Percentiles rank a stretch among this genome's conserved stretches.
Evolutionary conservation across 2,888 invertebrate species (phyloP).

Genomic region (Leucoptera coffeella): DNA sequence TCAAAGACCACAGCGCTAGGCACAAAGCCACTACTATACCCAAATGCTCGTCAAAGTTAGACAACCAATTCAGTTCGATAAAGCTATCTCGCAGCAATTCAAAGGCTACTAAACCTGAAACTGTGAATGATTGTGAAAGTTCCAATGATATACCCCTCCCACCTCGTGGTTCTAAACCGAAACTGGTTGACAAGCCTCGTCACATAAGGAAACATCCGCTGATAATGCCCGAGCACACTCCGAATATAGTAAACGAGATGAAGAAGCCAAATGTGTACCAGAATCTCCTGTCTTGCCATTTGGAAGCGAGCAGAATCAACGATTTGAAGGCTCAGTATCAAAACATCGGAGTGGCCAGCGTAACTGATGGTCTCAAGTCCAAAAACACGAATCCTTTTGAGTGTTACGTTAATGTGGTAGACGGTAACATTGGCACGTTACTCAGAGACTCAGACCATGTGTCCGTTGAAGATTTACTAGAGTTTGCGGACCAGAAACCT

Average conservation of each 20-base stretch:
- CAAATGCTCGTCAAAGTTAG: too few species aligned
- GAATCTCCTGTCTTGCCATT: constrained; percentile 15
- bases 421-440: constrained; percentile 1
- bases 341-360: constrained; percentile 5
- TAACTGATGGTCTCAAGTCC: too few species aligned
- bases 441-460: constrained; percentile 59
- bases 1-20: too few species aligned
- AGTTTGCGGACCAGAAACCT: constrained; percentile 80
- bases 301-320: constrained; percentile 5
- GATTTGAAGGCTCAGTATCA: constrained; percentile 2
- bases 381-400: constrained; percentile 21
- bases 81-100: too few species aligned
- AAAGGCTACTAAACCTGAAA: too few species aligned
- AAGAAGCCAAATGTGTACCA: constrained; percentile 19
- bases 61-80: too few species aligned
- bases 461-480: constrained; percentile 84
- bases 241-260: constrained; percentile 4
- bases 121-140: background rate
- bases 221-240: constrained; percentile 11
- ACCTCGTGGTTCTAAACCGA: constrained; percentile 24
- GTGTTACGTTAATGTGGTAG: constrained; percentile 12
- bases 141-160: constrained; percentile 25
- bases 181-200: constrained; percentile 27
- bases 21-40: too few species aligned
- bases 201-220: constrained; percentile 32